phyloP scores from a whole-genome alignment of 2,888 invertebrate genomes.

The Cantharis nigra region DNA sequence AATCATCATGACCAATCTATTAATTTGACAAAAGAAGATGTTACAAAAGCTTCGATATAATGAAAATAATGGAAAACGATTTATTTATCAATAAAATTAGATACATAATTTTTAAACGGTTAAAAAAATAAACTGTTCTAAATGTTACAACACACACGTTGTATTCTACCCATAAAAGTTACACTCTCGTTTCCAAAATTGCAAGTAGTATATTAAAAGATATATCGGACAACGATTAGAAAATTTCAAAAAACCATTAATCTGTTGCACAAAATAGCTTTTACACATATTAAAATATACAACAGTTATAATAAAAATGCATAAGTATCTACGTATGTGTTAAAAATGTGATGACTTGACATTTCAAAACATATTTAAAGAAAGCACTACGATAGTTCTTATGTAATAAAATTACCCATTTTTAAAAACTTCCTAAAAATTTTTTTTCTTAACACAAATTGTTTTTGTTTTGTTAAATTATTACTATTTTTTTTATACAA shows the following conservation, averaged over 20 bases:
- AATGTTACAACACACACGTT: not conserved
- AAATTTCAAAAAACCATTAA: not conserved
- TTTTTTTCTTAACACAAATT: not conserved
- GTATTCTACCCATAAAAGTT: not conserved
- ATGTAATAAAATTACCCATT: conserved; percentile 44
- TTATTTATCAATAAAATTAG: not conserved
- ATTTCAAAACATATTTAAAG: conserved; percentile 41
- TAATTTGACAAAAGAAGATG: not conserved
- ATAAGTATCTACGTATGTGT: not conserved
- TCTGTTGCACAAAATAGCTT: conserved; percentile 2
- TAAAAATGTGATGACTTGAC: conserved; percentile 12
- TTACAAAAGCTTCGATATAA: not conserved
- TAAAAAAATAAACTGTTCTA: not conserved
- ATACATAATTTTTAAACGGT: not conserved
- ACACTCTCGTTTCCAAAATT: not conserved
- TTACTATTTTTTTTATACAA: not conserved
- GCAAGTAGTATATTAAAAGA: not conserved
- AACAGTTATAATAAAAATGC: conserved; percentile 10
- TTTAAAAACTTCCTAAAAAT: not conserved
- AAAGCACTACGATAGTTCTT: conserved; percentile 13
- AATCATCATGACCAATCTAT: not conserved
- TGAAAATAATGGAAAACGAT: not conserved
- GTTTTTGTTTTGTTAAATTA: not conserved
- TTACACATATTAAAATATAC: not conserved
- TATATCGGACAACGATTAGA: not conserved